Evolutionary conservation across 2,888 invertebrate genomes (phyloP).

Genomic region (Anorthoa munda): DNA sequence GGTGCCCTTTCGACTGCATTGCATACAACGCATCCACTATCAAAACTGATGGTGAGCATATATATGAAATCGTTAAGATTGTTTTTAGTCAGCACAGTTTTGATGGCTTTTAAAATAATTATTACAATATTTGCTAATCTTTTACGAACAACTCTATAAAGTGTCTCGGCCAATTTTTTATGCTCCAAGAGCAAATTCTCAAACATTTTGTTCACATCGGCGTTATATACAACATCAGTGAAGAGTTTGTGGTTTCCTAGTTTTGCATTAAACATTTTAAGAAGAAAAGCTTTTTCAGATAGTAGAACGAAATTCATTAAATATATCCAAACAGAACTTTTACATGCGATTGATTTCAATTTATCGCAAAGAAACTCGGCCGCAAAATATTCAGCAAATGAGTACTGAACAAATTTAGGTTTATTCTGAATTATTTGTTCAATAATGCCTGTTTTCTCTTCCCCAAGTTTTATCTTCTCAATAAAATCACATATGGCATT

Average conservation of each 20-base stretch:
- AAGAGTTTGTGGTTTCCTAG: slow-evolving; percentile 25
- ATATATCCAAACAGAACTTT: slow-evolving; percentile 43
- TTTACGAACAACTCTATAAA: slow-evolving; percentile 18
- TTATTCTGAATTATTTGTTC: slow-evolving; percentile 43
- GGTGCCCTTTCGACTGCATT: no score
- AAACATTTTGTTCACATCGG: slow-evolving; percentile 13
- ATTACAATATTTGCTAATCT: slow-evolving; percentile 41
- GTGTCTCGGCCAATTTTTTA: background rate
- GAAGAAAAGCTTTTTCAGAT: no score
- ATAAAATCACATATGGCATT: slow-evolving; percentile 30
- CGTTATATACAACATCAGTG: slow-evolving; percentile 11
- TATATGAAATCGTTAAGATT: slow-evolving; percentile 29
- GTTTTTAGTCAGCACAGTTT: slow-evolving; percentile 4
- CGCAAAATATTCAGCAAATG: slow-evolving; percentile 63
- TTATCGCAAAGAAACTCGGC: slow-evolving; percentile 52
- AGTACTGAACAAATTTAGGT: slow-evolving; percentile 60
- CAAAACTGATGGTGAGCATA: no score
- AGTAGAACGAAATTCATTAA: slow-evolving; percentile 36
- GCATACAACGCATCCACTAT: no score
- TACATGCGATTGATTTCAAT: slow-evolving; percentile 26
- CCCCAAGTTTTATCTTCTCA: slow-evolving; percentile 43
- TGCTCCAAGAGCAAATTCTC: slow-evolving; percentile 23
- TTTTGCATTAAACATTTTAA: slow-evolving; percentile 45
- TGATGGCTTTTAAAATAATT: slow-evolving; percentile 36
- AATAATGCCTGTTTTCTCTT: slow-evolving; percentile 61